phyloP scores from a whole-genome alignment of 2,113 vertebrate species.

The Kobus ellipsiprymnus region DNA sequence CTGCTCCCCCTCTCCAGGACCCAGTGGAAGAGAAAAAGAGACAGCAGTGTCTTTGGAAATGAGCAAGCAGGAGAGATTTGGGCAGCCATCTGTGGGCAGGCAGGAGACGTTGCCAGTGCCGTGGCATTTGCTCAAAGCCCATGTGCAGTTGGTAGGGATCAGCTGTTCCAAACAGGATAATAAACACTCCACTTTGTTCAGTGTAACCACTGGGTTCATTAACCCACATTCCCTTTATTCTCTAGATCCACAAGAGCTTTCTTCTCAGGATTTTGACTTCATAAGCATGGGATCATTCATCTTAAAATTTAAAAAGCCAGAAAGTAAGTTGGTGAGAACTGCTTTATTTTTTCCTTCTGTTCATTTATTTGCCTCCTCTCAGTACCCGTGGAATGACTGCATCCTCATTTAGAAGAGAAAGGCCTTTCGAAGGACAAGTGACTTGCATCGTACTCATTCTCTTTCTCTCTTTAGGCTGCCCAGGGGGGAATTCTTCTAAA shows the following conservation, averaged over 20 bases:
- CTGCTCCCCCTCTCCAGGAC: background rate
- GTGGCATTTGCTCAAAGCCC: background rate
- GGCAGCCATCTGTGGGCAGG: background rate
- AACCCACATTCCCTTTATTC: background rate
- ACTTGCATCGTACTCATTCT: background rate
- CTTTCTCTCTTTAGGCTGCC: slow-evolving; percentile 14
- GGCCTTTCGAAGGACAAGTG: background rate
- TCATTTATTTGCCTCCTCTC: background rate
- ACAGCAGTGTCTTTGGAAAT: accelerated
- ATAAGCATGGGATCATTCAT: accelerated
- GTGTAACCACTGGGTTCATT: background rate
- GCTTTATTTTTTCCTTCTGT: background rate
- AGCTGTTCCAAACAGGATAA: background rate
- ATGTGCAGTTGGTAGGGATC: background rate
- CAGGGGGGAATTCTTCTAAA: slow-evolving; percentile 16
- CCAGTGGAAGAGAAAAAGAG: background rate
- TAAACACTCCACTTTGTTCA: background rate
- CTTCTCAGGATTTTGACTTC: background rate
- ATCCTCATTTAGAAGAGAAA: background rate
- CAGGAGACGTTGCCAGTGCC: accelerated
- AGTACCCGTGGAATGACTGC: background rate
- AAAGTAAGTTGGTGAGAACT: background rate
- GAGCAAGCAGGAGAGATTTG: background rate
- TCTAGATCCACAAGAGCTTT: background rate
- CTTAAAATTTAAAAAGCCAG: background rate